A percentile compares a stretch with the other conserved stretches of the same genome.
Conservation (phyloP, 2,113 vertebrate species). For the Progne subis region DNA sequence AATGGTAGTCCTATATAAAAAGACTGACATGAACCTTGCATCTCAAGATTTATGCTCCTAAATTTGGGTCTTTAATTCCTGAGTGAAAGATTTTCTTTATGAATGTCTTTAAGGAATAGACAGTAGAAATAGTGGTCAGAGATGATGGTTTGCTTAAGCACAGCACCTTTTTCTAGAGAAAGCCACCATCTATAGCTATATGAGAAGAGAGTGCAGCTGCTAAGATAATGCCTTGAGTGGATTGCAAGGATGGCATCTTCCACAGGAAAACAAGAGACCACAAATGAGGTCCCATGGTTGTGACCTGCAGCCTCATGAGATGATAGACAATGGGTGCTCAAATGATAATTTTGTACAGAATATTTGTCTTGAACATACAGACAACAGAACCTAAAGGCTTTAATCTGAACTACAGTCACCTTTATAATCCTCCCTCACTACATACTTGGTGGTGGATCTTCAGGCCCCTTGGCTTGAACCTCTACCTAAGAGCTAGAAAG, state of each 20-base stretch:
- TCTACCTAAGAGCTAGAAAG: neutral
- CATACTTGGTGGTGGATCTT: neutral
- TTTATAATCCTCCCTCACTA: neutral
- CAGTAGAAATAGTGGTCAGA: neutral
- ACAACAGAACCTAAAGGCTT: neutral
- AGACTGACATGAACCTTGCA: neutral
- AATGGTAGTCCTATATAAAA: neutral
- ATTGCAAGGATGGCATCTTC: neutral
- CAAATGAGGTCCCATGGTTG: neutral
- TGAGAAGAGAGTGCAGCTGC: neutral
- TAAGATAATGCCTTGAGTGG: fast-evolving
- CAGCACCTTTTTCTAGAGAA: neutral
- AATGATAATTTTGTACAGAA: neutral
- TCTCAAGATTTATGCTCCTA: neutral
- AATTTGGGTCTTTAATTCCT: neutral
- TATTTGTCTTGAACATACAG: neutral
- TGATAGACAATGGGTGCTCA: neutral
- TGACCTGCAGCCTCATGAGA: neutral
- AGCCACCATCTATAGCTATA: neutral
- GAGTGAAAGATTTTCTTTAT: neutral
- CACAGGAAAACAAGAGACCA: neutral
- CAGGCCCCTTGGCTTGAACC: neutral
- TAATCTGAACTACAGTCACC: neutral
- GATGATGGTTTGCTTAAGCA: neutral
- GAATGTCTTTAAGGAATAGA: neutral